phyloP scores from a whole-genome alignment of 2,113 vertebrate genomes.

The Spea multiplicata region DNA sequence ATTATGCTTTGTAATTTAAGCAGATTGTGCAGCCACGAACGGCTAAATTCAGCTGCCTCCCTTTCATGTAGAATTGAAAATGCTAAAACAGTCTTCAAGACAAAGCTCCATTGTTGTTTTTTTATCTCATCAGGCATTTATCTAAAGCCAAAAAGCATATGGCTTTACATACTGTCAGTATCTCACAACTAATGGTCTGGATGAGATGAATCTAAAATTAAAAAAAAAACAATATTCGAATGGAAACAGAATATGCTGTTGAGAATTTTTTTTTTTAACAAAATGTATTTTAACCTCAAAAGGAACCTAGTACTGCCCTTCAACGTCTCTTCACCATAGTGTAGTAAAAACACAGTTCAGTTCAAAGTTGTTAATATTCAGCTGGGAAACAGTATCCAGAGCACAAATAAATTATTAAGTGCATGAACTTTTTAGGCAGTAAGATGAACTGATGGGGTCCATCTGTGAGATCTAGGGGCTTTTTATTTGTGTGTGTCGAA shows the following conservation, averaged over 20 bases:
- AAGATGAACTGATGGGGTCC: slow-evolving; percentile 99
- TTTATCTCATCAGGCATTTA: neutral
- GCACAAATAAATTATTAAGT: slow-evolving; percentile 99
- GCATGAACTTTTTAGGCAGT: slow-evolving; percentile 99
- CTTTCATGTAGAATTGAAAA: too few species aligned
- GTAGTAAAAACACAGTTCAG: slow-evolving; percentile 87
- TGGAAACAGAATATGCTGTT: neutral
- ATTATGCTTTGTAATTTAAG: too few species aligned
- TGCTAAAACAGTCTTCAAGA: too few species aligned
- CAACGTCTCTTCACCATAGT: slow-evolving; percentile 76
- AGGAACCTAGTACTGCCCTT: slow-evolving; percentile 76
- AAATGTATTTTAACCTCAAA: slow-evolving; percentile 69
- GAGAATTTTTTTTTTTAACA: neutral
- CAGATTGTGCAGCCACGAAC: too few species aligned
- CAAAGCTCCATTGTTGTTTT: neutral
- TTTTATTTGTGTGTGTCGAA: slow-evolving; percentile 77
- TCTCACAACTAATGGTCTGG: neutral
- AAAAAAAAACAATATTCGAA: neutral
- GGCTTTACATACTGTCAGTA: neutral
- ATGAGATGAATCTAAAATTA: neutral
- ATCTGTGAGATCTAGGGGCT: slow-evolving; percentile 89
- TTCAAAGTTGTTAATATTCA: slow-evolving; percentile 99
- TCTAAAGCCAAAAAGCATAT: neutral
- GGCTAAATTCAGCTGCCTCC: too few species aligned
- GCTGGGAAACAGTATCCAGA: slow-evolving; percentile 98